Evolutionary conservation across 1,140 invertebrate species (phyloP).

Genomic region (Drosophila novamexicana): DNA sequence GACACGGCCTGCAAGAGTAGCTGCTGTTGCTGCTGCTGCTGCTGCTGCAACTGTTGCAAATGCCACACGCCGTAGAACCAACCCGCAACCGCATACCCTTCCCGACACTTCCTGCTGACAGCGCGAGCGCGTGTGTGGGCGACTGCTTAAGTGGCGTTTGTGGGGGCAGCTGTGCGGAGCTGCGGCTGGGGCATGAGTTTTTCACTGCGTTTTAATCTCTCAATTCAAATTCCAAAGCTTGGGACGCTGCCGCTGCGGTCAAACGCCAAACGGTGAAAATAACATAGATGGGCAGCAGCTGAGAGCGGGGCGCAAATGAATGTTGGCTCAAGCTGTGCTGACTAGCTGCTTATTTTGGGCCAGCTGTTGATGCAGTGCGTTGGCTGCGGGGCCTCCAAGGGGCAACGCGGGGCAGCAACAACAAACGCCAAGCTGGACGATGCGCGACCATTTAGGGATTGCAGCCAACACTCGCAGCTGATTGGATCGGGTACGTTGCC

Average conservation of each 20-base stretch:
- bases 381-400: neutral
- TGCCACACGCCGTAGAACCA: conserved; percentile 33
- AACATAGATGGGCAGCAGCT: conserved; percentile 26
- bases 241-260: conserved; percentile 28
- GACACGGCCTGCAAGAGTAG: conserved; percentile 47
- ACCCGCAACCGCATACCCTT: conserved; percentile 28
- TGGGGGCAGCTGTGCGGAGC: neutral
- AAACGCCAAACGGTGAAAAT: conserved; percentile 43
- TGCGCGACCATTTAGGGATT: conserved; percentile 28
- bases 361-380: conserved; percentile 29
- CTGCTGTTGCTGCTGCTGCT: conserved; percentile 31
- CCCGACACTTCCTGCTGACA: conserved; percentile 4
- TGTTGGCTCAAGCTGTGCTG: conserved; percentile 15
- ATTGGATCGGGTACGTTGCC: conserved; percentile 12
- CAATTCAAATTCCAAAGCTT: conserved; percentile 67
- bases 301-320: conserved; percentile 12
- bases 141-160: conserved; percentile 12
- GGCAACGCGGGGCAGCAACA: neutral
- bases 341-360: conserved; percentile 31
- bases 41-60: conserved; percentile 66
- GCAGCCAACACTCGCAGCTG: conserved; percentile 12
- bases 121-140: conserved; percentile 30
- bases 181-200: neutral
- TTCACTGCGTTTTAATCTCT: conserved; percentile 69
- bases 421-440: conserved; percentile 11